A percentile compares a stretch with the other conserved stretches of the same genome.
phyloP scores from a whole-genome alignment of 2,797 vertebrate genomes.

The Danio jaintianensis region DNA sequence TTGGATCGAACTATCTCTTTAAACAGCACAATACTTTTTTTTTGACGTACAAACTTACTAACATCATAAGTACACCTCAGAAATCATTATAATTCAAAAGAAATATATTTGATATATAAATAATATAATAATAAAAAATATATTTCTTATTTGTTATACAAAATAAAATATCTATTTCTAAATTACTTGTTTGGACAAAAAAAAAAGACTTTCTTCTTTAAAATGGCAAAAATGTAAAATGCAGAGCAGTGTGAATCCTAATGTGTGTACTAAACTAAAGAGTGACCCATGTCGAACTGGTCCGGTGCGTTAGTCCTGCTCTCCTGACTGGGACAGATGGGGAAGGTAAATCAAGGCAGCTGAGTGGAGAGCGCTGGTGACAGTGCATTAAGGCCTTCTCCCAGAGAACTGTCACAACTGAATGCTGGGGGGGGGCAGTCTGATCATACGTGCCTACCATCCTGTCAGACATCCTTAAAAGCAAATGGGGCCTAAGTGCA shows the following conservation, averaged over 20 bases:
- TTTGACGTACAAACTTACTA: no score
- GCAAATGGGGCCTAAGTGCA: slow-evolving; percentile 84
- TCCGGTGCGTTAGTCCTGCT: slow-evolving; percentile 42
- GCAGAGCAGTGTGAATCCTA: background rate
- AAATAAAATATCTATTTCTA: no score
- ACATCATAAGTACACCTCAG: no score
- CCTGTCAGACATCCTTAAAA: slow-evolving; percentile 86
- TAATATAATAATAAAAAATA: no score
- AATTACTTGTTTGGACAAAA: no score
- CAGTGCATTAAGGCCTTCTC: slow-evolving; percentile 83
- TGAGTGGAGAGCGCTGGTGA: slow-evolving; percentile 81
- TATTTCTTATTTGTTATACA: no score
- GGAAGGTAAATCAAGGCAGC: slow-evolving; percentile 82
- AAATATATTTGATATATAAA: no score
- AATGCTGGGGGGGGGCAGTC: slow-evolving; percentile 74
- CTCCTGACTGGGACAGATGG: slow-evolving; percentile 78
- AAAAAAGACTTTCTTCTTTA: background rate
- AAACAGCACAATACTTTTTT: no score
- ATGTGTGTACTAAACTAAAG: background rate
- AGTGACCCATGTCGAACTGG: background rate
- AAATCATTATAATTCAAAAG: no score
- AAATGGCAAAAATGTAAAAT: background rate
- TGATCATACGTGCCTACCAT: slow-evolving; percentile 81
- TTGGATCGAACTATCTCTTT: no score
- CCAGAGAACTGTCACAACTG: slow-evolving; percentile 82